Percentiles rank a stretch among this genome's conserved stretches.
Conservation (phyloP, 2,113 vertebrate genomes). For the Sphaerodactylus townsendi region DNA sequence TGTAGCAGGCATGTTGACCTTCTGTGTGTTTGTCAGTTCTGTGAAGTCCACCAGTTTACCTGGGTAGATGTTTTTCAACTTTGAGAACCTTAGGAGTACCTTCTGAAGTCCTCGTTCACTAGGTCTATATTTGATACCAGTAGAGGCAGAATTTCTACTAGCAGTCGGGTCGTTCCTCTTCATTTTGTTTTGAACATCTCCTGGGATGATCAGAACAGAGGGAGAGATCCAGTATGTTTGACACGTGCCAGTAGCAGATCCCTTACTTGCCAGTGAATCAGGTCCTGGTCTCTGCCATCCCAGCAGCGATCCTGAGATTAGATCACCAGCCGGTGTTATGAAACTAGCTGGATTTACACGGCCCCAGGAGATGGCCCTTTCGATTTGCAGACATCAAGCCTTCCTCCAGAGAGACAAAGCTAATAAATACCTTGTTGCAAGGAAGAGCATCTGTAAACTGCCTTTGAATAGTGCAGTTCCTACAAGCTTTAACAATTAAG, state of each 20-base stretch:
- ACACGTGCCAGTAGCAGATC: not conserved
- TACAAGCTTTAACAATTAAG: not conserved
- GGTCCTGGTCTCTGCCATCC: not conserved
- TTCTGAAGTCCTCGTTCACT: too few relatives aligned
- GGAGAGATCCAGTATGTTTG: not conserved
- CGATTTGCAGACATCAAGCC: not conserved
- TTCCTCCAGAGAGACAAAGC: not conserved
- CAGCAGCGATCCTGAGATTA: not conserved
- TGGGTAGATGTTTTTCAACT: not conserved
- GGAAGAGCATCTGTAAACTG: conserved; percentile 6
- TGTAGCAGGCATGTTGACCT: not conserved
- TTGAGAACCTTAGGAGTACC: not conserved
- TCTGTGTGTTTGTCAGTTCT: not conserved
- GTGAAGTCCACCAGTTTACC: too few relatives aligned
- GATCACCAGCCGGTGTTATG: not conserved
- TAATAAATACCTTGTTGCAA: conserved; percentile 11
- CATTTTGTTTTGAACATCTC: not conserved
- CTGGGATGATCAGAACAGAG: not conserved
- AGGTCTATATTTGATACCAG: not conserved
- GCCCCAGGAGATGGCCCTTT: not conserved
- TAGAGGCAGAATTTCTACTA: not conserved
- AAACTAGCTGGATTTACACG: not conserved
- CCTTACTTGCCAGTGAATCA: not conserved
- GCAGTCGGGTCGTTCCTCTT: not conserved
- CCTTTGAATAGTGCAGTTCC: not conserved